phyloP scores from a whole-genome alignment of 2,888 invertebrate species.

The Euplagia quadripunctaria region DNA sequence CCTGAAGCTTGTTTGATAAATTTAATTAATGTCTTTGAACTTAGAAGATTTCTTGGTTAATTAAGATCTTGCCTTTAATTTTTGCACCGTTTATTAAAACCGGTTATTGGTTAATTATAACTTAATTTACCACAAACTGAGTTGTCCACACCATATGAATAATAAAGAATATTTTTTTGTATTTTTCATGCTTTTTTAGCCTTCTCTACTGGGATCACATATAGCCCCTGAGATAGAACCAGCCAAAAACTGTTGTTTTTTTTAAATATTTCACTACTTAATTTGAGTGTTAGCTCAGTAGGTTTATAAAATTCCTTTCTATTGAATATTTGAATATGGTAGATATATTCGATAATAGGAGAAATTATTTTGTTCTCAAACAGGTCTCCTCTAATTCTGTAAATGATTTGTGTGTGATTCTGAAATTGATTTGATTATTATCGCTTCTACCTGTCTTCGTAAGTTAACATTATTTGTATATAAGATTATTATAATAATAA shows the following conservation, averaged over 20 bases:
- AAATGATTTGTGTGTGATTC: too few relatives aligned
- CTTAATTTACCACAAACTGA: neutral
- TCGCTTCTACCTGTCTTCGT: too few relatives aligned
- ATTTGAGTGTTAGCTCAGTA: neutral
- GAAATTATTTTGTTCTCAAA: neutral
- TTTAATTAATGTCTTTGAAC: conserved; percentile 1
- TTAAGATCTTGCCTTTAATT: neutral
- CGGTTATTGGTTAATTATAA: neutral
- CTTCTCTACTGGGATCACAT: too few relatives aligned
- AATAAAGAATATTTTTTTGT: too few relatives aligned
- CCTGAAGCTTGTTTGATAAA: neutral
- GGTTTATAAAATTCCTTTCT: neutral
- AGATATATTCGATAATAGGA: neutral
- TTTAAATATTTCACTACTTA: neutral
- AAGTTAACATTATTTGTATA: neutral
- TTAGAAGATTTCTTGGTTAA: neutral
- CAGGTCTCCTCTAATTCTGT: neutral
- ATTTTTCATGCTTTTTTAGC: too few relatives aligned
- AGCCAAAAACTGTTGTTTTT: neutral
- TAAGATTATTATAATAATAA: neutral
- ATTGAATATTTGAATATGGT: neutral
- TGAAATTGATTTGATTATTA: too few relatives aligned
- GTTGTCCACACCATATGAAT: neutral
- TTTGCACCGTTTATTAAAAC: neutral
- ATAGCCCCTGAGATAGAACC: too few relatives aligned